Conservation (phyloP, 2,797 vertebrate species). For the Tokudaia tokunoshimensis region DNA sequence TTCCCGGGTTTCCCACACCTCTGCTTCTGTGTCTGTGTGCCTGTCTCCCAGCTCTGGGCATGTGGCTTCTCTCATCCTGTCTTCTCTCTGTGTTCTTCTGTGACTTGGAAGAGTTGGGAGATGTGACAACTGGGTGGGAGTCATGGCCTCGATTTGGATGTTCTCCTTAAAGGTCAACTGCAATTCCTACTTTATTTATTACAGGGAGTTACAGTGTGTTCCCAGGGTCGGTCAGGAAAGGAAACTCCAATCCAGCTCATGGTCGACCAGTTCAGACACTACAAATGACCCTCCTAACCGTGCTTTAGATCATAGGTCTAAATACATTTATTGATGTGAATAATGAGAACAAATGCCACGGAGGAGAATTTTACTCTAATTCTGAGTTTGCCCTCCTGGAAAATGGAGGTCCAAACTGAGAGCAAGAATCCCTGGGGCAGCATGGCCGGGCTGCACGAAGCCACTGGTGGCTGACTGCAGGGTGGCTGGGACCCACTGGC, state of each 20-base stretch:
- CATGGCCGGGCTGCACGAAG: not conserved
- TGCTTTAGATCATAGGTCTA: not conserved
- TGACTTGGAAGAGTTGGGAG: not conserved
- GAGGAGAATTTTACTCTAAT: constrained; percentile 29
- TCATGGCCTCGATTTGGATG: not conserved
- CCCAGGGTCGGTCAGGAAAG: not conserved
- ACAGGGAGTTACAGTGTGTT: not conserved
- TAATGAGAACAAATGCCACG: not conserved
- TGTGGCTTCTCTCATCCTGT: not conserved
- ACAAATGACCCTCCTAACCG: not conserved
- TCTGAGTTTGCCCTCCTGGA: not conserved
- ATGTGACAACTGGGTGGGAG: not conserved
- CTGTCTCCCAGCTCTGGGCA: not conserved
- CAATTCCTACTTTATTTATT: not conserved
- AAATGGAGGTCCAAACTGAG: not conserved
- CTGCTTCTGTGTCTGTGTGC: not conserved
- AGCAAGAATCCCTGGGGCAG: not conserved
- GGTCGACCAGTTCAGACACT: not conserved
- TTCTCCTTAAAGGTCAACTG: not conserved
- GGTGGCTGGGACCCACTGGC: not conserved
- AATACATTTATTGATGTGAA: not conserved
- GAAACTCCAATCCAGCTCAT: not conserved
- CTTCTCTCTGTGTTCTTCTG: not conserved
- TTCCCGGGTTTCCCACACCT: not conserved
- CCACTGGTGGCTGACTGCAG: not conserved